Evolutionary conservation across 2,888 invertebrate genomes (phyloP).

Genomic region (Gandaritis pyraliata): DNA sequence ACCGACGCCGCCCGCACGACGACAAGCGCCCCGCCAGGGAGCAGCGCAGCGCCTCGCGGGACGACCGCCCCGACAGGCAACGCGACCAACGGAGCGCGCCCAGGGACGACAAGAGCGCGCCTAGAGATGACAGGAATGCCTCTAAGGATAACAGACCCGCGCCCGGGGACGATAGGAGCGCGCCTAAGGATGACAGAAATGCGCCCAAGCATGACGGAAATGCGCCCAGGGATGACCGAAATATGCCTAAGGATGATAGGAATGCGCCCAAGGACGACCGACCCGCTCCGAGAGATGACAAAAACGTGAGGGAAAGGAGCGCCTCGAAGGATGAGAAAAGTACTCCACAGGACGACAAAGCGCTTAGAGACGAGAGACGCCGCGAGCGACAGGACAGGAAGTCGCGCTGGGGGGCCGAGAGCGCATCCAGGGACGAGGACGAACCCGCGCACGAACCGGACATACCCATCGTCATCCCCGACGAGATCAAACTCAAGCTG

Average conservation of each 20-base stretch:
- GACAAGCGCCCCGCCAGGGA: slow-evolving; percentile 21
- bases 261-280: slow-evolving; percentile 10
- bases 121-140: slow-evolving; percentile 20
- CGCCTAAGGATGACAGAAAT: slow-evolving; percentile 31
- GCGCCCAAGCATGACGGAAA: not conserved
- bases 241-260: not conserved
- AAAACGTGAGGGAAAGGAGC: no score
- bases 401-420: slow-evolving; percentile 76
- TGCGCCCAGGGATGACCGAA: not conserved
- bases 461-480: slow-evolving; percentile 17
- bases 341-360: no score
- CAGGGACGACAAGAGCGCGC: slow-evolving; percentile 13
- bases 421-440: slow-evolving; percentile 32
- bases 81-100: slow-evolving; percentile 13
- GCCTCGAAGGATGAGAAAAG: not conserved
- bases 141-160: slow-evolving; percentile 18
- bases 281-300: no score
- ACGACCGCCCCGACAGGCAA: slow-evolving; percentile 6
- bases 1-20: slow-evolving; percentile 14
- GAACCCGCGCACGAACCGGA: not conserved
- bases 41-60: slow-evolving; percentile 46
- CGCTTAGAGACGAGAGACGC: slow-evolving; percentile 23
- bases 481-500: slow-evolving; percentile 23
- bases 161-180: slow-evolving; percentile 26
- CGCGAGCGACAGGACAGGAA: slow-evolving; percentile 62